phyloP scores from a whole-genome alignment of 2,797 vertebrate genomes.

The Fistularia tabacaria region DNA sequence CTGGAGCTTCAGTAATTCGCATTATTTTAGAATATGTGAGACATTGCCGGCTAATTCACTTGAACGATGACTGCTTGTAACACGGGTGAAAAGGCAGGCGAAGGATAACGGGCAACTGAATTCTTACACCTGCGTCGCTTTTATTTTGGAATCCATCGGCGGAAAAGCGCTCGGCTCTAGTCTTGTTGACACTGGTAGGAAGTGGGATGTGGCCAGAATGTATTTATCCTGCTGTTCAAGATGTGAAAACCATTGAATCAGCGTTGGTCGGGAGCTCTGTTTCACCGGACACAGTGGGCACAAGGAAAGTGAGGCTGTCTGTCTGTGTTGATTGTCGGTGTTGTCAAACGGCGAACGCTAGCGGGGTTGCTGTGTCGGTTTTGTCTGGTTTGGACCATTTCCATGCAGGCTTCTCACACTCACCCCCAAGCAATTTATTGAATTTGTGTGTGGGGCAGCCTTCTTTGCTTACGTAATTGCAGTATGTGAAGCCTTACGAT shows the following conservation, averaged over 20 bases:
- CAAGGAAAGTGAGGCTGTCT: background rate
- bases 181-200: conserved; percentile 12
- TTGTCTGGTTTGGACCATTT: conserved; percentile 27
- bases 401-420: conserved; percentile 35
- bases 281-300: conserved; percentile 29
- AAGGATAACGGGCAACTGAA: background rate
- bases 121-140: background rate
- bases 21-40: conserved; percentile 10
- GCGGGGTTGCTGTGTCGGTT: conserved; percentile 15
- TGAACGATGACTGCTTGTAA: background rate
- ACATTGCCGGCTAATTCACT: background rate
- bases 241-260: conserved; percentile 63
- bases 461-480: conserved; percentile 39
- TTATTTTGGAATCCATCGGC: conserved; percentile 40
- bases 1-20: background rate
- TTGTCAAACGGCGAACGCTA: conserved; percentile 9
- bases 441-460: conserved; percentile 24
- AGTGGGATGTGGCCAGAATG: conserved; percentile 77
- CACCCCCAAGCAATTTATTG: conserved; percentile 32
- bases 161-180: conserved; percentile 13
- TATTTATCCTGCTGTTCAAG: conserved; percentile 65
- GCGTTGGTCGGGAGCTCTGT: conserved; percentile 28
- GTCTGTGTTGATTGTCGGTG: conserved; percentile 12
- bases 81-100: too few species aligned
- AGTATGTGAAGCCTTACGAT: conserved; percentile 51